Conservation (phyloP, 1,140 invertebrate species). For the Cotesia typhae region DNA sequence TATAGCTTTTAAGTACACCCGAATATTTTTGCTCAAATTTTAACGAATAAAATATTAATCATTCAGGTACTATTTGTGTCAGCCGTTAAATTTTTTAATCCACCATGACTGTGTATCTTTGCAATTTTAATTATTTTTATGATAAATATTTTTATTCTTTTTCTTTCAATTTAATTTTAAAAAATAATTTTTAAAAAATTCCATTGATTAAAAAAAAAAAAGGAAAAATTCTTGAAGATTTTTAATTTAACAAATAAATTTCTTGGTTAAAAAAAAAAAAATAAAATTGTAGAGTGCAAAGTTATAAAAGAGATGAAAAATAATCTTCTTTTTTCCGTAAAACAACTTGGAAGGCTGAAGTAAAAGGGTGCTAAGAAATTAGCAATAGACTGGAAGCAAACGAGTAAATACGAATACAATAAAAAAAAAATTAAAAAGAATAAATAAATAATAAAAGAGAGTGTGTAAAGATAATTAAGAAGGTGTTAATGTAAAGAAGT, state of each 20-base stretch:
- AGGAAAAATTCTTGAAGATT: too few species aligned
- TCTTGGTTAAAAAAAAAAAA: too few species aligned
- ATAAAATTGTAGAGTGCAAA: too few species aligned
- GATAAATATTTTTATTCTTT: too few species aligned
- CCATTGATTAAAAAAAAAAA: too few species aligned
- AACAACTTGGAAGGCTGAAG: constrained; percentile 54
- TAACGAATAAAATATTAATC: constrained; percentile 44
- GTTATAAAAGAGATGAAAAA: constrained; percentile 23
- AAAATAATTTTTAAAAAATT: too few species aligned
- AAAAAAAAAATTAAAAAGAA: background rate
- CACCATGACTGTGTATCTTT: too few species aligned
- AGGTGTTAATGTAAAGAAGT: too few species aligned
- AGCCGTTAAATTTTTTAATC: too few species aligned
- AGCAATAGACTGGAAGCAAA: background rate
- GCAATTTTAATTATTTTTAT: too few species aligned
- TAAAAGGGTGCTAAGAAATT: constrained; percentile 54
- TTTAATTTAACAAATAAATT: too few species aligned
- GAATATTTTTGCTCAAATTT: constrained; percentile 54
- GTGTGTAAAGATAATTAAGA: constrained; percentile 1
- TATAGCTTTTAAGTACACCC: constrained; percentile 42
- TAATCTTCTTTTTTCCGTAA: constrained; percentile 47
- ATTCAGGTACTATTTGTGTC: constrained; percentile 3
- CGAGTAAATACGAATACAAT: constrained; percentile 19
- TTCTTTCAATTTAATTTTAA: too few species aligned
- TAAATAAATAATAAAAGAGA: constrained; percentile 17